Percentiles rank a stretch among this genome's conserved stretches.
These are phyloP conservation scores for Crossocerus cetratus DNA, from an alignment of 2,888 invertebrate genomes.

Conservation along the genomic window DNA sequence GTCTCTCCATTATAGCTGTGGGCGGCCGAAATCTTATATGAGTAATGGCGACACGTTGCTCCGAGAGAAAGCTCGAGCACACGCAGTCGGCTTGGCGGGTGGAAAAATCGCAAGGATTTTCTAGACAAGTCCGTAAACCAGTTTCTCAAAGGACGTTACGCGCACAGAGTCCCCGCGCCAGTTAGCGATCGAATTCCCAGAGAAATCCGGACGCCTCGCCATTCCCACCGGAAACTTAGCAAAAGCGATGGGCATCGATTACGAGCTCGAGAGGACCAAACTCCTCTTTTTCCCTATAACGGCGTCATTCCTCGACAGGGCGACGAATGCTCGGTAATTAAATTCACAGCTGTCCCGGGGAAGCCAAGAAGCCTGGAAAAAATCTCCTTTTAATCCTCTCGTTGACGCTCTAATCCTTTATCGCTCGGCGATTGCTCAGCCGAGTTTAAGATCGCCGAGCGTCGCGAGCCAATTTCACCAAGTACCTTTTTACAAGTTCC, in stretches of 20 bases:
- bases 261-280: constrained; percentile 5
- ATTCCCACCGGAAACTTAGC: neutral
- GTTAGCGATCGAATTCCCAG: neutral
- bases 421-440: constrained; percentile 1
- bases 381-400: constrained; percentile 9
- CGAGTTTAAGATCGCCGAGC: neutral
- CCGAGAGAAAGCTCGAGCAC: neutral
- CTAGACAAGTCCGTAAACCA: constrained; percentile 13
- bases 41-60: neutral
- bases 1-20: no score
- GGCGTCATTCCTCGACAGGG: neutral
- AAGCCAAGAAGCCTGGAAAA: constrained; percentile 10
- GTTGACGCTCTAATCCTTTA: constrained; percentile 28
- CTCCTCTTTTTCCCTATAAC: constrained; percentile 6
- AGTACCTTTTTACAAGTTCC: no score
- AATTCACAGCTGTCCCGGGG: constrained; percentile 33
- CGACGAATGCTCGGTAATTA: constrained; percentile 44
- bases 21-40: no score
- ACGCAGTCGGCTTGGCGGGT: neutral
- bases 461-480: neutral
- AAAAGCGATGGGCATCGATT: neutral
- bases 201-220: neutral
- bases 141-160: neutral
- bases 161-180: neutral
- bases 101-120: constrained; percentile 23